These are phyloP conservation scores for Nymphicus hollandicus DNA, from an alignment of 2,113 vertebrate species.

Conservation along the genomic window DNA sequence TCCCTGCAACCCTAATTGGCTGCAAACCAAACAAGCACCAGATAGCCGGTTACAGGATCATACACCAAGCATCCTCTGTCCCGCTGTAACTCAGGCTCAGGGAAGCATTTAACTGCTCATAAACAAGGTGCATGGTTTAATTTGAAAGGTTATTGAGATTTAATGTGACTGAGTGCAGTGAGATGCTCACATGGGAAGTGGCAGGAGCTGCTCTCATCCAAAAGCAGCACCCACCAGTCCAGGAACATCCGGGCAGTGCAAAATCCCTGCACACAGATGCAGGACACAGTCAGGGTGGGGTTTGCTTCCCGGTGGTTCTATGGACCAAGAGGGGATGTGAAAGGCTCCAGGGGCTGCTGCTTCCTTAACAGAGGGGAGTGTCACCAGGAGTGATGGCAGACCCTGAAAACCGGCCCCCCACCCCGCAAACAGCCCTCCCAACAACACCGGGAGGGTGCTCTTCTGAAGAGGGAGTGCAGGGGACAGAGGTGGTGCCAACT, in stretches of 20 bases:
- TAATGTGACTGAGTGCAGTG: not conserved
- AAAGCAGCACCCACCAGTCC: accelerated
- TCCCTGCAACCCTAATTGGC: conserved; percentile 29
- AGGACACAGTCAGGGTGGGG: not conserved
- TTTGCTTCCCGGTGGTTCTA: not conserved
- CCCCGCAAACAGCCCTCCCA: too few species aligned
- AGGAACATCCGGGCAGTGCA: not conserved
- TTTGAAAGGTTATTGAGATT: conserved; percentile 54
- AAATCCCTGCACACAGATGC: accelerated
- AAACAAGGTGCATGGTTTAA: conserved; percentile 51
- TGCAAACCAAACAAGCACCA: conserved; percentile 45
- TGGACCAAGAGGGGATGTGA: accelerated
- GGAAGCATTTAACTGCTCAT: conserved; percentile 61
- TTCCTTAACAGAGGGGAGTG: not conserved
- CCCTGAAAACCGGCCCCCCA: not conserved
- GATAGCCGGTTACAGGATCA: conserved; percentile 28
- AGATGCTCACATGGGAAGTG: not conserved
- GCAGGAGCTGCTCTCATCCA: not conserved
- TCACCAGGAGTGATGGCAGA: not conserved
- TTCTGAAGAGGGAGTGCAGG: accelerated
- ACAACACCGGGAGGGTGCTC: not conserved
- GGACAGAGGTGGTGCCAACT: not conserved
- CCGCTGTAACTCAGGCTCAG: conserved; percentile 40
- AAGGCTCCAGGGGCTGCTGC: not conserved
- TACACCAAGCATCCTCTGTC: not conserved